phyloP scores from a whole-genome alignment of 2,113 vertebrate species.

The Octodon degus region DNA sequence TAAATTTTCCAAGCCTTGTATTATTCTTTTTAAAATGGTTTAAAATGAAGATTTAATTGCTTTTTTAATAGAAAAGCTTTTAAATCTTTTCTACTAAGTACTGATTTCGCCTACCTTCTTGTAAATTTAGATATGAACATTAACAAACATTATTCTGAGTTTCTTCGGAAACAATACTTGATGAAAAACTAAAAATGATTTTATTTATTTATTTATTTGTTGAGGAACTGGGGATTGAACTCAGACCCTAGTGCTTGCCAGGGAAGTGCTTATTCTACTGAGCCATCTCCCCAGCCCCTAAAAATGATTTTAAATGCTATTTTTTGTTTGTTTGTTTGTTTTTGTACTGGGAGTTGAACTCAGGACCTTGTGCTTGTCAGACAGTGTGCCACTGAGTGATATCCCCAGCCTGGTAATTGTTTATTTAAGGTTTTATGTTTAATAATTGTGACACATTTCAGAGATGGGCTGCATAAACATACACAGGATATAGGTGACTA shows the following conservation, averaged over 20 bases:
- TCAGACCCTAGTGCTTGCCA: no score
- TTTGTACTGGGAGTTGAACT: no score
- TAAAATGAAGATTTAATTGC: slow-evolving; percentile 55
- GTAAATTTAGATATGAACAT: slow-evolving; percentile 77
- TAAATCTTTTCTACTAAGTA: slow-evolving; percentile 67
- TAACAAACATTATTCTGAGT: slow-evolving; percentile 68
- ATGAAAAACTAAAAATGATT: slow-evolving; percentile 49
- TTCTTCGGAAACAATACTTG: slow-evolving; percentile 61
- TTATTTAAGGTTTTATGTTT: slow-evolving; percentile 63
- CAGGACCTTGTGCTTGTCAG: no score
- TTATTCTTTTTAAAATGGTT: slow-evolving; percentile 49
- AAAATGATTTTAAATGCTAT: no score
- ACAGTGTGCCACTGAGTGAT: no score
- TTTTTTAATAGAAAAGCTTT: slow-evolving; percentile 75
- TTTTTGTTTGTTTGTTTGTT: no score
- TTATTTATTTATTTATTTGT: not conserved
- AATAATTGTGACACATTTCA: slow-evolving; percentile 54
- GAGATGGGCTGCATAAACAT: not conserved
- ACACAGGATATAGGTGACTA: not conserved
- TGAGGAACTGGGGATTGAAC: no score
- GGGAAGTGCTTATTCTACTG: no score
- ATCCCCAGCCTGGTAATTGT: not conserved
- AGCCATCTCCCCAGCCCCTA: no score
- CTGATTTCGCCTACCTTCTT: slow-evolving; percentile 70
- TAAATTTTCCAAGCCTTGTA: not conserved